A percentile compares a stretch with the other conserved stretches of the same genome.
These are phyloP conservation scores for Folsomia candida DNA, from an alignment of 2,888 invertebrate genomes.

Conservation along the genomic window DNA sequence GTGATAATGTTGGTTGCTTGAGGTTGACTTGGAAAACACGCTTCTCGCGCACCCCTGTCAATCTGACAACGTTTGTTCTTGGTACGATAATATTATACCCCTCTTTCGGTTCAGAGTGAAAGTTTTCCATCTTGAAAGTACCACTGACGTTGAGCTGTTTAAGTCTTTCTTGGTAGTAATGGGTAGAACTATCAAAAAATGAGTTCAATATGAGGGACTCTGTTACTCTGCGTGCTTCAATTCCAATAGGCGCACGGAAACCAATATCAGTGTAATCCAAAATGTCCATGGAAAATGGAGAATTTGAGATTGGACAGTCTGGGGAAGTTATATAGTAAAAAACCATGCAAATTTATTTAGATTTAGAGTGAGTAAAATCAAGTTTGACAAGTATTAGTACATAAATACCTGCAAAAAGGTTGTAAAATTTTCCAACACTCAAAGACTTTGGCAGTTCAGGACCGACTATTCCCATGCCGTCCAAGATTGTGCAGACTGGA, in stretches of 20 bases:
- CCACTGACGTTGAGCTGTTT: neutral
- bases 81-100: neutral
- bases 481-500: neutral
- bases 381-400: no score
- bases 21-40: neutral
- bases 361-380: no score
- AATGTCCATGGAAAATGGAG: constrained; percentile 12
- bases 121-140: neutral
- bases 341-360: no score
- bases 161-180: constrained; percentile 2
- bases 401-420: constrained; percentile 13
- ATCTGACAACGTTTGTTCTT: neutral
- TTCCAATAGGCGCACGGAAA: constrained; percentile 9
- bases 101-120: neutral
- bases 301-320: neutral
- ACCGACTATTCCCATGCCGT: constrained; percentile 5
- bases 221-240: neutral
- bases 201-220: neutral
- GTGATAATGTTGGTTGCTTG: neutral
- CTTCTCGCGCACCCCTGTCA: neutral
- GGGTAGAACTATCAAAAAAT: neutral
- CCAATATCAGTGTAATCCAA: constrained; percentile 14
- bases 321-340: no score
- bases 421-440: constrained; percentile 17
- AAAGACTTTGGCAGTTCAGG: constrained; percentile 14